Percentiles rank a stretch among this genome's conserved stretches.
Conservation (phyloP, 2,113 vertebrate genomes). For the Chionis minor region DNA sequence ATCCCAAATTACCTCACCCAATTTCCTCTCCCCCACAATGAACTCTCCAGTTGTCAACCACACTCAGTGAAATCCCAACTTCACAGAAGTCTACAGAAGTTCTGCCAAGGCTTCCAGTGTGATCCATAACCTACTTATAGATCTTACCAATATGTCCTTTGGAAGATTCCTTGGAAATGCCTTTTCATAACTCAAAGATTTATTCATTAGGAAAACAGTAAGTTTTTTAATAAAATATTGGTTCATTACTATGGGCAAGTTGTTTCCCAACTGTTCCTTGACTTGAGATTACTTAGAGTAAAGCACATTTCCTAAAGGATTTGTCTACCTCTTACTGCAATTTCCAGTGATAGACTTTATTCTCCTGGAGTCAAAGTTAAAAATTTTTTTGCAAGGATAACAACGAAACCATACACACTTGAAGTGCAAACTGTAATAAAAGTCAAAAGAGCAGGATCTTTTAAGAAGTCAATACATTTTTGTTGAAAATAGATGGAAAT, state of each 20-base stretch:
- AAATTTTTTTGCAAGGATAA: not conserved
- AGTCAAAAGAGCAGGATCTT: not conserved
- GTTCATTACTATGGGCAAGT: not conserved
- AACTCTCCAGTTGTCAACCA: not conserved
- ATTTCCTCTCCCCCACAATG: not conserved
- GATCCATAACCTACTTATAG: not conserved
- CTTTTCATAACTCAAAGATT: not conserved
- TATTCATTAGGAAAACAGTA: not conserved
- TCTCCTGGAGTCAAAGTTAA: not conserved
- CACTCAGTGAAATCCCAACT: not conserved
- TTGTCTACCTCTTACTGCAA: not conserved
- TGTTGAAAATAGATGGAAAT: not conserved
- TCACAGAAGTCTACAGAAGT: not conserved
- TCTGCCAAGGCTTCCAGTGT: not conserved
- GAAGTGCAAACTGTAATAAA: not conserved
- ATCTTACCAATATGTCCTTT: not conserved
- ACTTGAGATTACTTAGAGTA: not conserved
- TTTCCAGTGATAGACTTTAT: not conserved
- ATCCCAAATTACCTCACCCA: not conserved
- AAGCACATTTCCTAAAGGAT: not conserved
- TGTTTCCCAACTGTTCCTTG: not conserved
- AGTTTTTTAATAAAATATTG: not conserved
- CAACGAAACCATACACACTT: not conserved
- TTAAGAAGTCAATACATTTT: not conserved
- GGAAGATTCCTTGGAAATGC: not conserved